Base-by-base conservation (phyloP, 2,888 invertebrate genomes). In the Lycaena phlaeas region DNA sequence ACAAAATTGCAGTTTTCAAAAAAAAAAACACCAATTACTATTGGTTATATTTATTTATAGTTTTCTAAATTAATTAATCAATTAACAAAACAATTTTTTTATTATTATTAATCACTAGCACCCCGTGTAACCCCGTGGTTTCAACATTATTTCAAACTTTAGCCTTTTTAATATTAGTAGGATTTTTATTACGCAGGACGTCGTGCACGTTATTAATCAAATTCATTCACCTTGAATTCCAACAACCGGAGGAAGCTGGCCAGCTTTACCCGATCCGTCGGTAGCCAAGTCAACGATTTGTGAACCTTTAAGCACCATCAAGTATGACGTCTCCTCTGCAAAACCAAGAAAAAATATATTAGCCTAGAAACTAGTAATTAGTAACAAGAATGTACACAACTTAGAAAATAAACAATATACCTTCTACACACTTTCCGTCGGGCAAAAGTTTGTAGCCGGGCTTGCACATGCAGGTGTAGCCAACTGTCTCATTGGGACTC, bases 381-480 rank as follows among this genome's bases (percentile, higher is more conserved):
- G n/a, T 4, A 5, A 22, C 22, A 22, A 22, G 7, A n/a, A 22
- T 9, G 22, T 2, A 4, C 4, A 22, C 9, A 22, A 2, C 7
- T 4, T 5, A 4, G 22, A 28, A 10, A 25, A 34, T 27, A 22
- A 25, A 40, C 14, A 37, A 14, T 40, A 11, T 56, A 82, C 85
- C 85, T 77, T 94, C 93, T 1, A 87, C 74, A 59, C 95, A 95
- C 41, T 87, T 87, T 5, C 92, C 93, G 47, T 90, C 90, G 4
- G 87, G 81, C 15, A 85, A 61, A 10, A 90, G 64, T 58, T 91
- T 89, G 64, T 86, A 96, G 0, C 98, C 98, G 12, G 96, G 92
- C 54, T 94, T 93, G 68, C 98, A 99, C 63, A 93, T 92, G 69
- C 99, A 99, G 0, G 91, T 90, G 67, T 90, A 98, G 0, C 93